Conservation (phyloP, 2,113 vertebrate species). For the Clarias macrocephalus region DNA sequence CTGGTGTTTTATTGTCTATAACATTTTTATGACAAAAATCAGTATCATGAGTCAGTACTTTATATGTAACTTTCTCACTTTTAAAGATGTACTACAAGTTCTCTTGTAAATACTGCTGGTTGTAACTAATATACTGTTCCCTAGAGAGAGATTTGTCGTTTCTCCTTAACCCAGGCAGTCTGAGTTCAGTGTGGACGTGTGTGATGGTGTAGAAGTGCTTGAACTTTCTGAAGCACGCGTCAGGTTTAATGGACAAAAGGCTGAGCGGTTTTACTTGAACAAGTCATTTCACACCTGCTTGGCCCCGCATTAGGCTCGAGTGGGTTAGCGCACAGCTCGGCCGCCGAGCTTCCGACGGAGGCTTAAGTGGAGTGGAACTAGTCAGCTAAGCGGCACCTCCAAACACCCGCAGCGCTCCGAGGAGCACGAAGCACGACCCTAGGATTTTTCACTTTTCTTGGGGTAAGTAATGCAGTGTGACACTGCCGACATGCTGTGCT, state of each 20-base stretch:
- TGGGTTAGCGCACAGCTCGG: conserved; percentile 39
- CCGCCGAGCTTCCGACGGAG: conserved; percentile 41
- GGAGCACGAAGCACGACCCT: not conserved
- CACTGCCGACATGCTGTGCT: conserved; percentile 3
- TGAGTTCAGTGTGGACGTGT: conserved; percentile 22
- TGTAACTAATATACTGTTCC: conserved; percentile 23
- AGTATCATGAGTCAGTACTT: not conserved
- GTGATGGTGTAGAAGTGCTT: conserved; percentile 1
- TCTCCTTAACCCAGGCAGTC: conserved; percentile 29
- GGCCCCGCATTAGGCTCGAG: conserved; percentile 49
- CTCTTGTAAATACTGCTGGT: not conserved
- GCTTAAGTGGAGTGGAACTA: conserved; percentile 48
- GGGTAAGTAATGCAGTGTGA: conserved; percentile 32
- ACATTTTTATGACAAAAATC: not conserved
- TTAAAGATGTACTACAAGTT: not conserved
- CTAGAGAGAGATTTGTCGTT: conserved; percentile 17
- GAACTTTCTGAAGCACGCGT: conserved; percentile 42
- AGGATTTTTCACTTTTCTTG: conserved; percentile 1
- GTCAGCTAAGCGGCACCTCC: conserved; percentile 43
- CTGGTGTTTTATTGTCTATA: not conserved
- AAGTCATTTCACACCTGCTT: conserved; percentile 50
- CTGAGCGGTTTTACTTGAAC: conserved; percentile 48
- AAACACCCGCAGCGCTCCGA: conserved; percentile 30
- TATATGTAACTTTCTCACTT: not conserved
- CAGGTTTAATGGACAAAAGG: conserved; percentile 47